phyloP scores from a whole-genome alignment of 1,140 invertebrate genomes.

The Tribolium castaneum region DNA sequence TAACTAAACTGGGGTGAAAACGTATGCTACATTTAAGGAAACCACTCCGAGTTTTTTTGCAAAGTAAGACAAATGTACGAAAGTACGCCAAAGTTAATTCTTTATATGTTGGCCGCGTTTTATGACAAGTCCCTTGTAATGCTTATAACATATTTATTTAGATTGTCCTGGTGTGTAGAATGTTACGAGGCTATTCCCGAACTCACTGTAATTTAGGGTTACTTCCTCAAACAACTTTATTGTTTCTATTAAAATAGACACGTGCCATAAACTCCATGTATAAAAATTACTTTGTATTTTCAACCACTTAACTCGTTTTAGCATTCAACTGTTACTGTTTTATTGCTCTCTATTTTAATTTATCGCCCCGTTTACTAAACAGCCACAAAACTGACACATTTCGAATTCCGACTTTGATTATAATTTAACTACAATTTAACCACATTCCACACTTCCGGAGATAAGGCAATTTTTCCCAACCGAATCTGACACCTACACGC shows the following conservation, averaged over 20 bases:
- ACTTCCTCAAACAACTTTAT: slow-evolving; percentile 33
- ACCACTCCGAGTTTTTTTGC: slow-evolving; percentile 31
- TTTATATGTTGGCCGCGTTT: slow-evolving; percentile 40
- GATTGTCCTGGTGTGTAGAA: slow-evolving; percentile 42
- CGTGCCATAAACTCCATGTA: slow-evolving; percentile 5
- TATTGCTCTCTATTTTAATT: slow-evolving; percentile 17
- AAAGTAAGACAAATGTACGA: slow-evolving; percentile 42
- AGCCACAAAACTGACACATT: slow-evolving; percentile 1
- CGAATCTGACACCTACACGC: no score
- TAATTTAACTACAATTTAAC: background rate
- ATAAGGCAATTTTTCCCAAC: background rate
- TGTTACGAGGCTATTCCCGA: slow-evolving; percentile 41
- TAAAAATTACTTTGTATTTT: slow-evolving; percentile 20
- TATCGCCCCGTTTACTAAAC: slow-evolving; percentile 5
- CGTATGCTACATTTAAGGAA: slow-evolving; percentile 35
- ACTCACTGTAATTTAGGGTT: slow-evolving; percentile 36
- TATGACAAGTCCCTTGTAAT: slow-evolving; percentile 44
- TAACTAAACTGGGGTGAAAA: slow-evolving; percentile 25
- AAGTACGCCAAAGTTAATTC: slow-evolving; percentile 40
- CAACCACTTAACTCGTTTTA: slow-evolving; percentile 1
- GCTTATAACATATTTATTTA: slow-evolving; percentile 43
- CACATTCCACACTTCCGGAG: background rate
- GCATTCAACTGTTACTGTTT: slow-evolving; percentile 3
- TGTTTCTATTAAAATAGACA: slow-evolving; percentile 39
- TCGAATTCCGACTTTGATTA: background rate